A percentile compares a stretch with the other conserved stretches of the same genome.
phyloP scores from a whole-genome alignment of 2,797 vertebrate species.

The Hippocampus kuda region DNA sequence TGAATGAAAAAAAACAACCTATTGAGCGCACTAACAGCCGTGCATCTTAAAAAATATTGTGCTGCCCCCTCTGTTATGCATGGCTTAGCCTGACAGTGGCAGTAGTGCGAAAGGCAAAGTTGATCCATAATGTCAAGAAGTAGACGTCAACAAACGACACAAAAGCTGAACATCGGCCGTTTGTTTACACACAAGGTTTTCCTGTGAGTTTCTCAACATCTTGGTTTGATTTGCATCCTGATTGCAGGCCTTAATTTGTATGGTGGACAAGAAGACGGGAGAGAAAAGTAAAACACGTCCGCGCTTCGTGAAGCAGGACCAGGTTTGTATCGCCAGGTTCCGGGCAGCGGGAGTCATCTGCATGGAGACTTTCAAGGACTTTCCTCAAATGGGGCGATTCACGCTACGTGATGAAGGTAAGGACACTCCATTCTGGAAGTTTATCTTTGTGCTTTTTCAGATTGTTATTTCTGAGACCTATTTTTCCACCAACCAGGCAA shows the following conservation, averaged over 20 bases:
- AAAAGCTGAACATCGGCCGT: background rate
- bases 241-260: constrained; percentile 92
- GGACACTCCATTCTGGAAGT: background rate
- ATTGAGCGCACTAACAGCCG: background rate
- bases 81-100: background rate
- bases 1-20: too few species aligned
- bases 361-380: constrained; percentile 99
- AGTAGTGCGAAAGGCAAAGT: background rate
- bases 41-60: too few species aligned
- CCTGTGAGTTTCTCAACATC: too few species aligned
- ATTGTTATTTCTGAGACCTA: background rate
- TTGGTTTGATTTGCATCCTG: constrained; percentile 2
- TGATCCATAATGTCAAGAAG: background rate
- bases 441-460: too few species aligned
- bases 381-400: constrained; percentile 98
- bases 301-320: constrained; percentile 98
- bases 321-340: constrained; percentile 95
- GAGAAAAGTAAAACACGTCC: constrained; percentile 97
- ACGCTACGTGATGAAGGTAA: constrained; percentile 95
- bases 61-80: background rate
- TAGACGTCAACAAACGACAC: too few species aligned
- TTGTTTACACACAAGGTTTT: background rate
- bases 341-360: constrained; percentile 93
- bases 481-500: constrained; percentile 72
- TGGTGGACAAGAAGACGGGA: constrained; percentile 98